Evolutionary conservation across 1,140 invertebrate species (phyloP).

Genomic region (Drosophila mojavensis): DNA sequence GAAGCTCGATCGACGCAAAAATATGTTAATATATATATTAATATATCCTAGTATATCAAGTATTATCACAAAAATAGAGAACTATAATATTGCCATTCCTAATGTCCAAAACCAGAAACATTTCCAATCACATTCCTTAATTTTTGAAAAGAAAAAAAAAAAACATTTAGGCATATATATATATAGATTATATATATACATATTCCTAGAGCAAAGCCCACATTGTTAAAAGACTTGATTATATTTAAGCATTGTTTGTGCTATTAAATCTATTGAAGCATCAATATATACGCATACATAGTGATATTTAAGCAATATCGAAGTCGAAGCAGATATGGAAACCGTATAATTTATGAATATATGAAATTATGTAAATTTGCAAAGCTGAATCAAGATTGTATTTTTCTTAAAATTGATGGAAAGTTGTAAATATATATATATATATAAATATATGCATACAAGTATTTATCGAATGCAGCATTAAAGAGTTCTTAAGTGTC

Average conservation of each 20-base stretch:
- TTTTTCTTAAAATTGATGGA: too few species aligned
- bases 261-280: conserved; percentile 53
- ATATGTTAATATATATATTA: conserved; percentile 13
- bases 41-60: conserved; percentile 40
- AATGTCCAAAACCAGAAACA: conserved; percentile 31
- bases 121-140: conserved; percentile 77
- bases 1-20: conserved; percentile 27
- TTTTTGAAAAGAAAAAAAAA: conserved; percentile 28
- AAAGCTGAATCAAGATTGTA: too few species aligned
- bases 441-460: not conserved
- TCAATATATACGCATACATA: conserved; percentile 31
- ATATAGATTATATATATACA: conserved; percentile 24
- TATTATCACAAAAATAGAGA: conserved; percentile 53
- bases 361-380: not conserved
- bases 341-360: conserved; percentile 4
- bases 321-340: conserved; percentile 23
- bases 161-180: conserved; percentile 9
- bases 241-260: conserved; percentile 68
- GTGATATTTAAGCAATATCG: conserved; percentile 50
- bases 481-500: not conserved
- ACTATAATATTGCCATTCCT: conserved; percentile 49
- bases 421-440: too few species aligned
- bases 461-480: not conserved
- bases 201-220: conserved; percentile 66
- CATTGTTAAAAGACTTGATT: conserved; percentile 80